These are phyloP conservation scores for Pseudachorutes palmiensis DNA, from an alignment of 1,140 invertebrate species.

Conservation along the genomic window DNA sequence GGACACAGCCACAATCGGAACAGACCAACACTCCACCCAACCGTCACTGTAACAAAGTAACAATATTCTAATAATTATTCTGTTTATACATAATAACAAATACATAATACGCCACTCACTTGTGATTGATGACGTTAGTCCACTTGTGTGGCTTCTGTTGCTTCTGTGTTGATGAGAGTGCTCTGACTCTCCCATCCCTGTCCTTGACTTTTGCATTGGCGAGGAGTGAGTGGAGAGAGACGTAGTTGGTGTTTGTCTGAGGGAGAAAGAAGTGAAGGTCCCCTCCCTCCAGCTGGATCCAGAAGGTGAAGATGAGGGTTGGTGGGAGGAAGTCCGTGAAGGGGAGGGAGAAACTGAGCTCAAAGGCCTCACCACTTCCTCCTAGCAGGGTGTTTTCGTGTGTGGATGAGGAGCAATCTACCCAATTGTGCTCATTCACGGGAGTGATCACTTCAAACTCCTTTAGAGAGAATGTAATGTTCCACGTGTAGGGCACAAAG, in stretches of 20 bases:
- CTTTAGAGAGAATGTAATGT: conserved; percentile 80
- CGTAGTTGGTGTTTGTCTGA: conserved; percentile 77
- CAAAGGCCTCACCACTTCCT: conserved; percentile 85
- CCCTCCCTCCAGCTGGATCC: conserved; percentile 84
- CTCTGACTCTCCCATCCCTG: conserved; percentile 53
- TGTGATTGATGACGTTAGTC: conserved; percentile 73
- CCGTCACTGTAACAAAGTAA: conserved; percentile 51
- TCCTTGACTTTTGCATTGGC: conserved; percentile 78
- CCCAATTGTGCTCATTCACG: conserved; percentile 97
- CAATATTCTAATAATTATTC: background rate
- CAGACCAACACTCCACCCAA: conserved; percentile 93
- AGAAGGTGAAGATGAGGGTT: conserved; percentile 76
- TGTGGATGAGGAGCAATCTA: conserved; percentile 90
- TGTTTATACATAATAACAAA: background rate
- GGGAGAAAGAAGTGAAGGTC: conserved; percentile 82
- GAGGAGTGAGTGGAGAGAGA: conserved; percentile 73
- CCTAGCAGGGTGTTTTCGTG: conserved; percentile 89
- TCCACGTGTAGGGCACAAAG: conserved; percentile 96
- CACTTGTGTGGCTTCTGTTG: conserved; percentile 59
- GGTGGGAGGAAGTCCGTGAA: conserved; percentile 85
- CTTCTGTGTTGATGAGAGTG: conserved; percentile 26
- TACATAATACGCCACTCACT: conserved; percentile 40
- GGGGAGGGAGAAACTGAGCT: conserved; percentile 84
- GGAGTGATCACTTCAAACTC: conserved; percentile 92
- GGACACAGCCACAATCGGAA: conserved; percentile 82